These are phyloP conservation scores for Catamblyrhynchus diadema DNA, from an alignment of 2,797 vertebrate genomes.

Conservation along the genomic window DNA sequence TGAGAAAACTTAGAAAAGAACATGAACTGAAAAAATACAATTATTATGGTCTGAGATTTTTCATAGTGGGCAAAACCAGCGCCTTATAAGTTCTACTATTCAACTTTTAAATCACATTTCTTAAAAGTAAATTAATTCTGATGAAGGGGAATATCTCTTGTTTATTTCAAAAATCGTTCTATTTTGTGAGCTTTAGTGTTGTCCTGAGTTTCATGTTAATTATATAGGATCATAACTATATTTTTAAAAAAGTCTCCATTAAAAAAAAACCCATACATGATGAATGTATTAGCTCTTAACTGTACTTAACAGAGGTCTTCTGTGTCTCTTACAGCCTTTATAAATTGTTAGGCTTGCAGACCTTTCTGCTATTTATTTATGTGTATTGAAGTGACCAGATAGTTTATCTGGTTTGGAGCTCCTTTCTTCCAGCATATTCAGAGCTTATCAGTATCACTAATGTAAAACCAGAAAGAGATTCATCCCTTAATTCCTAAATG, in stretches of 20 bases:
- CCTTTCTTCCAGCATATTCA: not conserved
- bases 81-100: not conserved
- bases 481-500: not conserved
- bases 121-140: not conserved
- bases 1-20: not conserved
- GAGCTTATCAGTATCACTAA: not conserved
- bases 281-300: not conserved
- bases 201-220: not conserved
- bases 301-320: not conserved
- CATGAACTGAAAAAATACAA: not conserved
- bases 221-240: not conserved
- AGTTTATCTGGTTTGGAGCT: not conserved
- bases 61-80: not conserved
- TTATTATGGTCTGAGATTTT: not conserved
- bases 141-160: not conserved
- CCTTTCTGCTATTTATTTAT: not conserved
- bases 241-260: not conserved
- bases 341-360: not conserved
- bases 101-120: not conserved
- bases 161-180: not conserved
- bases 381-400: rapidly evolving
- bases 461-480: not conserved
- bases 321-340: not conserved
- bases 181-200: not conserved
- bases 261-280: rapidly evolving